These are phyloP conservation scores for Trogon surrucura DNA, from an alignment of 2,113 vertebrate genomes.

Conservation along the genomic window DNA sequence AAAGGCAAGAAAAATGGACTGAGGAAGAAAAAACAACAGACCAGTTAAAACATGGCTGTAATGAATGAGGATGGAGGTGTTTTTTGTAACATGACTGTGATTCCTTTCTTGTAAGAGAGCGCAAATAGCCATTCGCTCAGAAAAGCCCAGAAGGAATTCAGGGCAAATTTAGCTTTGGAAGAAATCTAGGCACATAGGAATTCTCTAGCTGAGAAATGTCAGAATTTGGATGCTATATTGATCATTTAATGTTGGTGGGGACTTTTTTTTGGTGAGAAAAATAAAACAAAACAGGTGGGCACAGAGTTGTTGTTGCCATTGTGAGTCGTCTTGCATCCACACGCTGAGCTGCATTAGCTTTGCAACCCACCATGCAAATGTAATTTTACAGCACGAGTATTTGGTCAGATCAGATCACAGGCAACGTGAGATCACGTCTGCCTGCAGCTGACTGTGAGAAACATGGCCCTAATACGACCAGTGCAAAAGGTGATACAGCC, in stretches of 20 bases:
- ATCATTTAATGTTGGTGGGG: background rate
- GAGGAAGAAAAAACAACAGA: background rate
- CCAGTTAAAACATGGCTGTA: background rate
- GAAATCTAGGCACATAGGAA: background rate
- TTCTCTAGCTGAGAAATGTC: background rate
- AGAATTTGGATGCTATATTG: background rate
- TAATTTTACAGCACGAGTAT: background rate
- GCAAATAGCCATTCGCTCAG: background rate
- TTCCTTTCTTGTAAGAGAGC: background rate
- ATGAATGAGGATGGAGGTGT: background rate
- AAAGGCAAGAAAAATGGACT: background rate
- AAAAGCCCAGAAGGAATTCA: background rate
- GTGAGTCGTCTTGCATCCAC: background rate
- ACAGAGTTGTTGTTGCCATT: background rate
- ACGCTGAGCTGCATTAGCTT: background rate
- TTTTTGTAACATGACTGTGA: background rate
- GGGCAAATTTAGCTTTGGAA: background rate
- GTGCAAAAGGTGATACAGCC: background rate
- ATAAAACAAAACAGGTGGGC: background rate
- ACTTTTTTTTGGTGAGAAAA: background rate
- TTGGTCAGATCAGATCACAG: background rate
- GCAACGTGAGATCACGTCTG: background rate
- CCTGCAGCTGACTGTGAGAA: background rate
- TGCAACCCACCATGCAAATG: background rate
- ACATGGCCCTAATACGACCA: background rate